Percentiles rank a stretch among this genome's conserved stretches.
Evolutionary conservation across 2,888 invertebrate species (phyloP).

Genomic region (Tiphia femorata): DNA sequence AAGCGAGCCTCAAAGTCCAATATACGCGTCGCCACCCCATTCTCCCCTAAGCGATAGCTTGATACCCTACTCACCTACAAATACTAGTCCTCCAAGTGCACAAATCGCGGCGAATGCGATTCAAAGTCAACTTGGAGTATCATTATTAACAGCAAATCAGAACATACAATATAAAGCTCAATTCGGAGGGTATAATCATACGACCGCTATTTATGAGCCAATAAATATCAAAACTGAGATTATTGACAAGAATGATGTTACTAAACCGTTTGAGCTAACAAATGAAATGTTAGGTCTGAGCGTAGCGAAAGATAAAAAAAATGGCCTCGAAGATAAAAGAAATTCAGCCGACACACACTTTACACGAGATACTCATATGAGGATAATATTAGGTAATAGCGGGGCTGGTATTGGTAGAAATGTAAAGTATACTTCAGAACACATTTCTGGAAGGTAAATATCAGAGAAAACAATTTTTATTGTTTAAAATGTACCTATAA

Average conservation of each 20-base stretch:
- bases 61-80: slow-evolving; percentile 67
- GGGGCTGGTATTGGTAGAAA: slow-evolving; percentile 66
- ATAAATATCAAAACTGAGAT: slow-evolving; percentile 65
- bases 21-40: slow-evolving; percentile 86
- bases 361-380: slow-evolving; percentile 92
- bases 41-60: slow-evolving; percentile 77
- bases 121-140: slow-evolving; percentile 65
- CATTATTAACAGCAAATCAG: slow-evolving; percentile 61
- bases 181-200: slow-evolving; percentile 58
- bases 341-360: slow-evolving; percentile 82
- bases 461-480: slow-evolving; percentile 15
- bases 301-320: slow-evolving; percentile 59
- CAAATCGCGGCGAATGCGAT: slow-evolving; percentile 66
- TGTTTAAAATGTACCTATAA: background rate
- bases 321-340: slow-evolving; percentile 59
- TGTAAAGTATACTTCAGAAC: slow-evolving; percentile 60
- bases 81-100: slow-evolving; percentile 65
- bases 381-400: slow-evolving; percentile 82
- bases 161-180: slow-evolving; percentile 62
- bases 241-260: slow-evolving; percentile 57
- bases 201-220: slow-evolving; percentile 63
- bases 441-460: slow-evolving; percentile 56
- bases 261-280: slow-evolving; percentile 64
- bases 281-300: slow-evolving; percentile 66
- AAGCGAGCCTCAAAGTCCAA: slow-evolving; percentile 79